Base-by-base conservation (phyloP, 2,113 vertebrate species). In the Melospiza melodia region DNA sequence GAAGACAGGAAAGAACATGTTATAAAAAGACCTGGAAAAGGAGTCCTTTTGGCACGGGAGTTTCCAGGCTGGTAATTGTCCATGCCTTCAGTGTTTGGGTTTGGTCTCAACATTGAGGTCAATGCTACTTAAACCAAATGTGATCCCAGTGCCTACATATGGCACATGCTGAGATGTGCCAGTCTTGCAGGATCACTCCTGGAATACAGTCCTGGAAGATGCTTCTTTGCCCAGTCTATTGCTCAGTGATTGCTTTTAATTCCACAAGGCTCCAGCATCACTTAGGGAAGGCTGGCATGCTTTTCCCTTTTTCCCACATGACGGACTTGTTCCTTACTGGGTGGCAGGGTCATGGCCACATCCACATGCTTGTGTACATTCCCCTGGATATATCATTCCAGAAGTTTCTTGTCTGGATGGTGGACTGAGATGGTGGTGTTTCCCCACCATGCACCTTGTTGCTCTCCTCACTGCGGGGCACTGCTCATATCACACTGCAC, bases 361-460 rank as follows among this genome's bases (percentile, higher is more conserved):
- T 7, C 66, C 76, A 21, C 0, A 0, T 7, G 16, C 71, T 35
- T 30, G 10, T 23, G n/a, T 46, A 1, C 44, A 21, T 31, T 33
- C 59, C 39, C 55, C 19, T 41, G 30, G 33, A 52, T 65, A 3
- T 28, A 24, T 20, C 4, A 20, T 75, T 75, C 22, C 62, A 41
- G 43, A 33, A 15, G 21, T 78, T 84, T 80, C 44, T 51, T 43
- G 10, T 17, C 54, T 7, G 54, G 15, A 16, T 27, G 31, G 28
- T 37, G 41, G 35, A n/a, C 20, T 22, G 67, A 27, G 63, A 22
- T 30, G 24, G 46, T 25, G 4, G 0, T 0, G 0, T 93, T 89
- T 57, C 46, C 52, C 20, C 28, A 10, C 41, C 0, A 0, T 20
- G 33, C 10, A 11, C 59, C 49, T 65, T 2, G 0, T 7, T 63